Percentiles rank a stretch among this genome's conserved stretches.
These are phyloP conservation scores for Panagrolaimus sp. DNA, from an alignment of 1,140 invertebrate genomes.

Conservation along the genomic window DNA sequence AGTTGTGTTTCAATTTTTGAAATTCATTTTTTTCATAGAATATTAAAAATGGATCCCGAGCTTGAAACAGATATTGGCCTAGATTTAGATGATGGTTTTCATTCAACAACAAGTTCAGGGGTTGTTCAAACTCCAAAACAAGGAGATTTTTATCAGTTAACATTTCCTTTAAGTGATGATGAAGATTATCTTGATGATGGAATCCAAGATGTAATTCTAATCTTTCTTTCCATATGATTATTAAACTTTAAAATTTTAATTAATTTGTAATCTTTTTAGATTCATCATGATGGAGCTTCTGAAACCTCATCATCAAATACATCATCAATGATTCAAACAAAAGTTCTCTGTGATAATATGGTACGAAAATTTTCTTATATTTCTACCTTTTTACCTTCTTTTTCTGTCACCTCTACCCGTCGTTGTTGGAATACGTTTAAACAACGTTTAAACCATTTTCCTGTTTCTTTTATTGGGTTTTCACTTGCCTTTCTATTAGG, in stretches of 20 bases:
- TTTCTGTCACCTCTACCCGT: neutral
- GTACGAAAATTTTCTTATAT: conserved; percentile 1
- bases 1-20: too few relatives aligned
- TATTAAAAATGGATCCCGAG: neutral
- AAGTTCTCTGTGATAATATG: conserved; percentile 8
- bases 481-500: neutral
- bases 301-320: conserved; percentile 10
- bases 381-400: neutral
- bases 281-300: conserved; percentile 13
- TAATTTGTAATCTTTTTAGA: conserved; percentile 13
- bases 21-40: too few relatives aligned
- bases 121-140: neutral
- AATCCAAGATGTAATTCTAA: conserved; percentile 7
- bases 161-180: conserved; percentile 23
- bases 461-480: neutral
- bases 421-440: conserved; percentile 1
- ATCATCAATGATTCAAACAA: neutral
- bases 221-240: too few relatives aligned
- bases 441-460: neutral
- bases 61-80: conserved; percentile 18
- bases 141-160: conserved; percentile 32
- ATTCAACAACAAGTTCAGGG: neutral
- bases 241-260: neutral
- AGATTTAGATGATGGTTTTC: conserved; percentile 7
- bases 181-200: conserved; percentile 15